Conservation (phyloP, 1,140 invertebrate species). For the Formica exsecta region DNA sequence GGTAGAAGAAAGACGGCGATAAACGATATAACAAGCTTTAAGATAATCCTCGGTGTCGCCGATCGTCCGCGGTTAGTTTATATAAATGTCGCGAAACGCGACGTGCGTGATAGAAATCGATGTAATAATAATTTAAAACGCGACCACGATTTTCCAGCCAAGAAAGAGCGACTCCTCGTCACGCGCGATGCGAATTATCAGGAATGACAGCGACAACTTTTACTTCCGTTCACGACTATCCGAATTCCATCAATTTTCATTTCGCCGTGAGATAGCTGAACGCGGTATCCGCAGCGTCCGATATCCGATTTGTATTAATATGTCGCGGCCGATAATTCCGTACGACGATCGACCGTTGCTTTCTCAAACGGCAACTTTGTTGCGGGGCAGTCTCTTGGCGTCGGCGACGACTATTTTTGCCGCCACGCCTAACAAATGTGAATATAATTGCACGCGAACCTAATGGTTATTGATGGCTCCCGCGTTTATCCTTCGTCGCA, state of each 20-base stretch:
- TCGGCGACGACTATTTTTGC: constrained; percentile 19
- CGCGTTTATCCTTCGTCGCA: constrained; percentile 45
- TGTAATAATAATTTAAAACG: constrained; percentile 60
- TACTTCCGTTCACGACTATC: constrained; percentile 74
- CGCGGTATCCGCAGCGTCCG: constrained; percentile 56
- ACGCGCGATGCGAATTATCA: background rate
- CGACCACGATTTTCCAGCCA: constrained; percentile 43
- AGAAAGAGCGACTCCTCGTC: constrained; percentile 18
- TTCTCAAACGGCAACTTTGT: constrained; percentile 9
- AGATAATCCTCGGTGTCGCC: constrained; percentile 27
- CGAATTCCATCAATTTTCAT: constrained; percentile 81
- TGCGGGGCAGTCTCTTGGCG: background rate
- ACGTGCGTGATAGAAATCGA: constrained; percentile 24
- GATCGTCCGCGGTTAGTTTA: background rate
- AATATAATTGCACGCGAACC: constrained; percentile 83
- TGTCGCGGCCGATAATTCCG: constrained; percentile 49
- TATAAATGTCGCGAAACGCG: constrained; percentile 19
- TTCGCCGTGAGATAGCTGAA: constrained; percentile 63
- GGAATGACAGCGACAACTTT: constrained; percentile 48
- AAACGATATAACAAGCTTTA: constrained; percentile 29
- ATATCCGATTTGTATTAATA: constrained; percentile 72
- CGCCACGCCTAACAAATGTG: constrained; percentile 78
- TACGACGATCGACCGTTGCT: background rate
- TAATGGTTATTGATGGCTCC: constrained; percentile 85
- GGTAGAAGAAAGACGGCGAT: constrained; percentile 34